Conservation (phyloP, 2,888 invertebrate species). For the Chorisops tibialis region DNA sequence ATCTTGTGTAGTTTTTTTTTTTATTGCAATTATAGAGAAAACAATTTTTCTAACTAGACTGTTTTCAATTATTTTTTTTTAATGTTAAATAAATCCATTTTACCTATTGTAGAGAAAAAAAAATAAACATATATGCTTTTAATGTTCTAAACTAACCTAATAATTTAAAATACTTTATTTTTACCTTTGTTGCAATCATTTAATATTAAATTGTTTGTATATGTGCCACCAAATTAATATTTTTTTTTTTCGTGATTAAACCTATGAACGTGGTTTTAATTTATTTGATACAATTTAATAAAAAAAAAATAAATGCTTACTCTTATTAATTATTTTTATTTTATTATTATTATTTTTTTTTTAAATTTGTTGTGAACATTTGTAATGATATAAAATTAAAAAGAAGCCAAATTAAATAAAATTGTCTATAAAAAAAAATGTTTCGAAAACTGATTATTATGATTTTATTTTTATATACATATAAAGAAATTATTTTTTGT, state of each 20-base stretch:
- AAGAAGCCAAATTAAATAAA: no score
- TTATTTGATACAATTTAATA: conserved; percentile 13
- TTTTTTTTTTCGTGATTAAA: no score
- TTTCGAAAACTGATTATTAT: no score
- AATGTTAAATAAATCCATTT: conserved; percentile 5
- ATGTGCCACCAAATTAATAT: conserved; percentile 5
- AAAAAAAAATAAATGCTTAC: conserved; percentile 1
- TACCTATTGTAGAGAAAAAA: conserved; percentile 1
- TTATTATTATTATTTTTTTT: conserved; percentile 1
- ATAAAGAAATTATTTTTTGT: no score
- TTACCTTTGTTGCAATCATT: conserved; percentile 21
- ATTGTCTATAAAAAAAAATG: no score
- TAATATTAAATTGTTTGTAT: conserved; percentile 7
- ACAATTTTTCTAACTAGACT: background rate
- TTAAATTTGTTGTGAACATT: no score
- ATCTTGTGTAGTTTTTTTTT: background rate
- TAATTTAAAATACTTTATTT: background rate
- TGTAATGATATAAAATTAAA: no score
- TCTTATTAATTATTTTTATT: background rate
- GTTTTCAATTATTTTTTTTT: conserved; percentile 12
- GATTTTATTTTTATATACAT: no score
- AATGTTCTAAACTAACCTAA: conserved; percentile 12
- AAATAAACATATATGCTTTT: conserved; percentile 12
- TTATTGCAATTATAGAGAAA: conserved; percentile 13
- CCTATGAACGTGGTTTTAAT: conserved; percentile 17